Percentiles rank a stretch among this genome's conserved stretches.
Evolutionary conservation across 2,888 invertebrate genomes (phyloP).

Genomic region (Acanthacorydalis orientalis): DNA sequence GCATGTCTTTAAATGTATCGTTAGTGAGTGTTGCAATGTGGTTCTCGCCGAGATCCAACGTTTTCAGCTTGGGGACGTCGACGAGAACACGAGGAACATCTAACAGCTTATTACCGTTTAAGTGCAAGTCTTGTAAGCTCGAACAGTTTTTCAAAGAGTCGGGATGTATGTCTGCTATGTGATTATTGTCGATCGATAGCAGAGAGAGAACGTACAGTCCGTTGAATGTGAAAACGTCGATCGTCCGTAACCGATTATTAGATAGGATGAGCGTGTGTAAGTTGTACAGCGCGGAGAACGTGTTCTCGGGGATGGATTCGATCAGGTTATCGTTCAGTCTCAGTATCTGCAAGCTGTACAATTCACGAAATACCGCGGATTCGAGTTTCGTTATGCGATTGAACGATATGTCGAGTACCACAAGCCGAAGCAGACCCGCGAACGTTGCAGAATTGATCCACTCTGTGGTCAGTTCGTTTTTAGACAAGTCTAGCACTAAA

Average conservation of each 20-base stretch:
- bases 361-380: constrained; percentile 57
- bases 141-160: constrained; percentile 64
- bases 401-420: constrained; percentile 59
- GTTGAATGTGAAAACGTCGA: constrained; percentile 60
- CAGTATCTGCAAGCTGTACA: constrained; percentile 63
- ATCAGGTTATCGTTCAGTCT: constrained; percentile 65
- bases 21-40: constrained; percentile 61
- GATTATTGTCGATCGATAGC: constrained; percentile 65
- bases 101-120: constrained; percentile 64
- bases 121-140: constrained; percentile 62
- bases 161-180: constrained; percentile 54
- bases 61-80: constrained; percentile 59
- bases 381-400: constrained; percentile 62
- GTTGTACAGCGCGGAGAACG: constrained; percentile 59
- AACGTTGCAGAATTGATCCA: constrained; percentile 73
- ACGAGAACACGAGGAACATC: constrained; percentile 57
- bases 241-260: constrained; percentile 57
- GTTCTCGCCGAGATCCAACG: constrained; percentile 74
- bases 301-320: constrained; percentile 59
- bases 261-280: constrained; percentile 67
- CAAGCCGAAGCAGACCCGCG: constrained; percentile 55
- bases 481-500: constrained; percentile 57
- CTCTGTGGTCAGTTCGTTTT: constrained; percentile 64
- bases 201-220: constrained; percentile 60
- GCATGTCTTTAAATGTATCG: constrained; percentile 64